Base-by-base conservation (phyloP, 2,113 vertebrate species). In the Thalassoma bifasciatum region DNA sequence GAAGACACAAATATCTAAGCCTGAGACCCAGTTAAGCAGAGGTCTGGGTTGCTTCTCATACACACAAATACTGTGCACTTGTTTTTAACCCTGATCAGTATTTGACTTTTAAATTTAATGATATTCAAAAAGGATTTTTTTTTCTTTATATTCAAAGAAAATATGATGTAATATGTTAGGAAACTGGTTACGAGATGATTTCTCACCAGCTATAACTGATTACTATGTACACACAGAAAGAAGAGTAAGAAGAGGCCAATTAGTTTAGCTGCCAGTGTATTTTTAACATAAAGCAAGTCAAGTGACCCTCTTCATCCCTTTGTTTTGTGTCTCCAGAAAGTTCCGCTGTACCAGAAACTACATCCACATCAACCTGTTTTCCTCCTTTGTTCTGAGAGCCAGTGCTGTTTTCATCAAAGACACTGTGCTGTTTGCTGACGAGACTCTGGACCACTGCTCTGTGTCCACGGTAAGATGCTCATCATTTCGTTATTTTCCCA, bases 281-380 rank as follows among this genome's bases (percentile, higher is more conserved):
- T 4, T 44, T 46, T 19, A 46, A 14, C 12, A 9, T 17, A 16
- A 53, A 2, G 22, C 3, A 30, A 6, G 6, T 30, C 30, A 30
- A 30, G 40, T 42, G 13, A 36, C 12, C 30, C 38, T 13, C 23
- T 1, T 0, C 44, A 7, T 23, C 7, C 1, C 0, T 16, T 22
- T 56, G n/a, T 23, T 68, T 66, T 67, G 17, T 26, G 54, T 11
- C 44, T 63, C 0, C 62, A 97, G 96, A 81, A 97, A 96, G 86
- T 95, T 97, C 72, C 96, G 92, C 65, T 97, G 96, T 74, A 96
- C 96, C 84, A 95, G 95, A 72, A 97, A 97, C 79, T 96, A 95
- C 88, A 96, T 97, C 85, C 96, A 97, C 91, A 87, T 96, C 84
- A 96, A 97, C 88, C 91, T 96, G 59, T 97, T 97, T 85, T 81